Evolutionary conservation across 2,888 invertebrate genomes (phyloP).

Genomic region (Baccha elongata): DNA sequence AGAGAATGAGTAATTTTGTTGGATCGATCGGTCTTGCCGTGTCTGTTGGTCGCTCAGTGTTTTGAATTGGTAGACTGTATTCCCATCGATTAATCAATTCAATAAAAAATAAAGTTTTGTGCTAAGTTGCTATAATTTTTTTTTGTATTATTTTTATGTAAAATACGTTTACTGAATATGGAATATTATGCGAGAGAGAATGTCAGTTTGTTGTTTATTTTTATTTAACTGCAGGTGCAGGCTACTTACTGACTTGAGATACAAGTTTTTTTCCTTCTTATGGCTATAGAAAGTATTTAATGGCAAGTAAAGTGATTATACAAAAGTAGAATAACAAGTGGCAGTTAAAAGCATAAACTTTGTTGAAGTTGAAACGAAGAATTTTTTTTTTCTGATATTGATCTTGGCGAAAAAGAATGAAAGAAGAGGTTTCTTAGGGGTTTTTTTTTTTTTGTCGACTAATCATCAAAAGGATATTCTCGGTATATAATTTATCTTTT

Average conservation of each 20-base stretch:
- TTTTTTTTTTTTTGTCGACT: neutral
- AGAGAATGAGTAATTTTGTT: conserved; percentile 61
- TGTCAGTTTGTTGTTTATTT: conserved; percentile 52
- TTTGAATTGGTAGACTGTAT: conserved; percentile 30
- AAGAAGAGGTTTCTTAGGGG: neutral
- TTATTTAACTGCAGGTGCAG: conserved; percentile 52
- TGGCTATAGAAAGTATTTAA: conserved; percentile 54
- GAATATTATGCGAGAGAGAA: conserved; percentile 59
- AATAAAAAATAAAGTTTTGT: conserved; percentile 47
- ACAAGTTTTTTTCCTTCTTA: conserved; percentile 35
- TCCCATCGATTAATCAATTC: conserved; percentile 56
- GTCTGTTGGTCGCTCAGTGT: conserved; percentile 25
- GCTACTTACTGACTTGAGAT: conserved; percentile 25
- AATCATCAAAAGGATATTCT: too few species aligned
- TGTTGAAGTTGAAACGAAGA: neutral
- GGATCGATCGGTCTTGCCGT: conserved; percentile 19
- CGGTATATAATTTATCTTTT: too few species aligned
- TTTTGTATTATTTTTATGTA: conserved; percentile 38
- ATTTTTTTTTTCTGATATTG: conserved; percentile 16
- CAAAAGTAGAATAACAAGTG: conserved; percentile 64
- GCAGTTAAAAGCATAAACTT: conserved; percentile 18
- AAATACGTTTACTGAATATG: conserved; percentile 58
- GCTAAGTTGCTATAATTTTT: conserved; percentile 29
- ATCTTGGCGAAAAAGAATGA: conserved; percentile 36
- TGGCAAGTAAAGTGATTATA: conserved; percentile 41